phyloP scores from a whole-genome alignment of 2,113 vertebrate genomes.

The Pseudorasbora parva region DNA sequence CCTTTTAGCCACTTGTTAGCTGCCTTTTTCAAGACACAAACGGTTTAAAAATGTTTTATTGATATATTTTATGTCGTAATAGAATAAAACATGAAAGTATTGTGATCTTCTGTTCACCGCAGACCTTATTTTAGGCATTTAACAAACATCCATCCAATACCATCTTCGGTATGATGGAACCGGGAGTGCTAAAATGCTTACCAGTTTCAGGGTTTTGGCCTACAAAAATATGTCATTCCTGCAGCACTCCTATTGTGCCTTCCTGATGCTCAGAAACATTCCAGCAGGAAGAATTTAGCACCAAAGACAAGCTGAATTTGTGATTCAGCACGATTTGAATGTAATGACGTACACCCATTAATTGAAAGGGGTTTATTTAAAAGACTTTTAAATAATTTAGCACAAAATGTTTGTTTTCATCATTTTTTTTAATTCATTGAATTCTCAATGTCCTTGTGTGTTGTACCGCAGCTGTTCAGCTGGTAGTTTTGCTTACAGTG shows the following conservation, averaged over 20 bases:
- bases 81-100: too few relatives aligned
- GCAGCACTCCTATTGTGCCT: background rate
- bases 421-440: too few relatives aligned
- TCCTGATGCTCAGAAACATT: slow-evolving; percentile 29
- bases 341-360: background rate
- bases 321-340: slow-evolving; percentile 22
- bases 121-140: too few relatives aligned
- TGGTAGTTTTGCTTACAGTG: slow-evolving; percentile 1
- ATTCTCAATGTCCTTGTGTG: background rate
- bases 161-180: too few relatives aligned
- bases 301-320: slow-evolving; percentile 33
- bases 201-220: too few relatives aligned
- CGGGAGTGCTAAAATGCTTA: too few relatives aligned
- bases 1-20: too few relatives aligned
- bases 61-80: too few relatives aligned
- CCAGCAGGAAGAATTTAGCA: background rate
- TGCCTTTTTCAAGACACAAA: too few relatives aligned
- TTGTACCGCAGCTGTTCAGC: background rate
- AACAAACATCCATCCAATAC: too few relatives aligned
- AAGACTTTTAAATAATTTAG: background rate
- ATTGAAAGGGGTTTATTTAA: background rate
- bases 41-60: too few relatives aligned
- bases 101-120: too few relatives aligned
- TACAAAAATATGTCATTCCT: background rate
- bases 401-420: background rate